Base-by-base conservation (phyloP, 2,113 vertebrate species). In the Hucho hucho region DNA sequence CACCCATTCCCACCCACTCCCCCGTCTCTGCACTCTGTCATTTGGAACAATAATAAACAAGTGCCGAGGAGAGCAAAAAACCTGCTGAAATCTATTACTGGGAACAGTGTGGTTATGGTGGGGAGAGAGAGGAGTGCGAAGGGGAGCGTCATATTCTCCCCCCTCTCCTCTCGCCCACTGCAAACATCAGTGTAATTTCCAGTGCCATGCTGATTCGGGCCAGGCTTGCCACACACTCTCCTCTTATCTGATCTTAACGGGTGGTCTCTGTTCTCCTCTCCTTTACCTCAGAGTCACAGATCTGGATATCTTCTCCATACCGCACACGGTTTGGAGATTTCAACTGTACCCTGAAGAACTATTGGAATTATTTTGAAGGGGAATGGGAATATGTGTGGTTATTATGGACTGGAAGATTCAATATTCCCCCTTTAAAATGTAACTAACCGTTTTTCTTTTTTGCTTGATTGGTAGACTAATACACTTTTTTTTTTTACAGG, bases 31-130 rank as follows among this genome's bases (percentile, higher is more conserved):
- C 84, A 86, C 89, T 89, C 90, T 92, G 87, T 92, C 91, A 92
- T 89, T 87, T 88, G 78, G 76, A 93, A 90, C 87, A 87, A 92
- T 91, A 92, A 93, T 90, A 92, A 93, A 93, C 90, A 93, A 84
- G 77, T 71, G 67, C 76, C 56, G 81, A 86, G 75, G 76, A 75
- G 64, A 79, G 75, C 80, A 87, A 73, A 79, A 81, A 89, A 87
- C 79, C 89, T 89, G 87, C 83, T 91, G 88, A 90, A 91, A 91
- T 87, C 84, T 89, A 83, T 92, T 87, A 92, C 89, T 76, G 86
- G 85, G 83, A 90, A 84, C 82, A 80, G 85, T 86, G 87, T 79
- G 88, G 86, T 89, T 88, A 79, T 79, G 78, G 68, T 22, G 32
- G 71, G 81, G 78, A 71, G 73, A 63, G 74, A 73, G 61, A 6